A percentile compares a stretch with the other conserved stretches of the same genome.
phyloP scores from a whole-genome alignment of 2,113 vertebrate species.

The Miniopterus natalensis region DNA sequence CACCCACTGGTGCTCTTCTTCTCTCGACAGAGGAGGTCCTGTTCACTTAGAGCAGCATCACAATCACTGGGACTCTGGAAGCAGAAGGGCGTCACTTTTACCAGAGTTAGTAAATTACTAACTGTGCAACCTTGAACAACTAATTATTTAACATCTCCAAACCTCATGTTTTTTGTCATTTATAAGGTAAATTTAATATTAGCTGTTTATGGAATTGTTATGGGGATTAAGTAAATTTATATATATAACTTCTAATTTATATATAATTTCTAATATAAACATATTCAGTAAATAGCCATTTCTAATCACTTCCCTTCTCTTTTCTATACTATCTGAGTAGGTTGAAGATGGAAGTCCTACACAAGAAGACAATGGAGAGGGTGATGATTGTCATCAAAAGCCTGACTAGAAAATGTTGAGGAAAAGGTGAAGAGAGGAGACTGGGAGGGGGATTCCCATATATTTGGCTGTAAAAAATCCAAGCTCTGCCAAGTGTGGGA shows the following conservation, averaged over 20 bases:
- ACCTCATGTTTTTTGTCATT: background rate
- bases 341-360: background rate
- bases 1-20: rapidly evolving
- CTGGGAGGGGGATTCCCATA: background rate
- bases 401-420: background rate
- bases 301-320: background rate
- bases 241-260: background rate
- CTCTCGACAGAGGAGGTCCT: background rate
- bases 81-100: background rate
- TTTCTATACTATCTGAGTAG: background rate
- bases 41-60: background rate
- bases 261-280: background rate
- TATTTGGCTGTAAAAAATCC: background rate
- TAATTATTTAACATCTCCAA: background rate
- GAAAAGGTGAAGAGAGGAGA: background rate
- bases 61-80: background rate
- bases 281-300: background rate
- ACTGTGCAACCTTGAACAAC: background rate
- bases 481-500: background rate
- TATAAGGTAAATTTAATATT: background rate
- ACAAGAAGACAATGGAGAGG: background rate
- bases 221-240: background rate
- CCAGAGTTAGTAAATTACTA: background rate
- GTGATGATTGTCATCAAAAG: background rate
- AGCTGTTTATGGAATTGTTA: background rate